Evolutionary conservation across 2,797 vertebrate species (phyloP), one percentile per base, ranked within the genome.

Genomic region (Phalloptychus januarius): DNA sequence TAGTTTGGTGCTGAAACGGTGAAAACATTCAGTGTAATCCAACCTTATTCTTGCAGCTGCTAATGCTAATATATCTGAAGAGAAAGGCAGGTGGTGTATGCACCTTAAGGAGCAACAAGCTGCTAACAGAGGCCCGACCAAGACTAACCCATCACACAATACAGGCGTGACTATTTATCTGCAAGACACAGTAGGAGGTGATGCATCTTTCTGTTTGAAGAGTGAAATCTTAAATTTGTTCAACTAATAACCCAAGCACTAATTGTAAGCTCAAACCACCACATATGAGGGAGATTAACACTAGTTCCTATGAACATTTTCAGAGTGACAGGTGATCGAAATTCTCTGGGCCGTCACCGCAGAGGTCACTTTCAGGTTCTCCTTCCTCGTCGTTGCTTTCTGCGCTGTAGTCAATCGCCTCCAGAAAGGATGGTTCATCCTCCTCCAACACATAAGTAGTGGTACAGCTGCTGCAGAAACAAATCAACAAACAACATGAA

Each of bases 391-490:
- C 97, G 72, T 97, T 97, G 93, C 98, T 99, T 88, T 99, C 98
- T 11, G 98, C 98, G 0, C 98, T 99, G 94, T 99, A 99, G 96
- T 99, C 98, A 84, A 99, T 96, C 83, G 97, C 97, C 94, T 99
- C 98, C 92, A 97, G 95, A 90, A 97, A 99, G 77, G 96, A 96
- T 45, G 97, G 98, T 88, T 99, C 98, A 2, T 99, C 98, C 93
- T 98, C 98, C 75, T 98, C 97, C 96, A 99, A 87, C 90, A 98
- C 96, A 0, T 99, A 98, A 1, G 98, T 99, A 65, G 96, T 98
- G 36, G 97, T 90, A 89, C 97, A 98, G 87, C 97, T 99, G 88
- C 86, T 87, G 82, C 3, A 77, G 8, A 78, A 58, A 82, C 25
- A 81, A 78, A 63, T 4, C 40, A 73, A 75, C n/a, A 71, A 63